These are phyloP conservation scores for Montipora cactus DNA, from an alignment of 64 coral and sea anemone species.

Conservation along the genomic window DNA sequence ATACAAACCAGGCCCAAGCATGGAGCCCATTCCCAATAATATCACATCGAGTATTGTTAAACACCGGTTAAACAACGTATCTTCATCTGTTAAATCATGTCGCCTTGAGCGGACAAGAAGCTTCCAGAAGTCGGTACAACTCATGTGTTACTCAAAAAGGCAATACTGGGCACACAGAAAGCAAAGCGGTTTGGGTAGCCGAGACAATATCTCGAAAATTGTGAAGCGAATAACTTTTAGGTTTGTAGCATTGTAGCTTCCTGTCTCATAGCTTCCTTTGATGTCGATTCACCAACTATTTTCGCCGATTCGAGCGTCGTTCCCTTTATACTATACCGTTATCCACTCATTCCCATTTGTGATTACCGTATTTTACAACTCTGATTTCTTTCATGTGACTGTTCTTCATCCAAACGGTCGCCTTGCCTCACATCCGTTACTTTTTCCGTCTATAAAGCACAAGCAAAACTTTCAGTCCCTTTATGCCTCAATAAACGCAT, in stretches of 20 bases:
- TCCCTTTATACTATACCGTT: not conserved
- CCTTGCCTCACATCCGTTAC: not conserved
- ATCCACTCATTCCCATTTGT: not conserved
- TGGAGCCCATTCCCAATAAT: conserved; percentile 84
- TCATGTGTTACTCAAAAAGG: conserved; percentile 17
- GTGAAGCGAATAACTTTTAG: not conserved
- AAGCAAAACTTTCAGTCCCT: not conserved
- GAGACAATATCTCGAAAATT: not conserved
- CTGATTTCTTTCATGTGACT: not conserved
- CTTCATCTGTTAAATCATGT: conserved; percentile 47
- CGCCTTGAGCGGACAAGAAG: conserved; percentile 58
- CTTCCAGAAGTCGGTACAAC: conserved; percentile 48
- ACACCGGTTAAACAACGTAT: conserved; percentile 77
- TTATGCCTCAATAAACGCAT: not conserved
- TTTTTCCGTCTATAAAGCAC: not conserved
- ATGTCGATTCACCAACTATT: not conserved
- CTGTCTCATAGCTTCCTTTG: not conserved
- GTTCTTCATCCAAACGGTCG: not conserved
- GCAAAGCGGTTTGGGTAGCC: not conserved
- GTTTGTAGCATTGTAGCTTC: not conserved
- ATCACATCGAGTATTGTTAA: conserved; percentile 71
- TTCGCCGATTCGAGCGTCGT: not conserved
- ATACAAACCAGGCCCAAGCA: conserved; percentile 89
- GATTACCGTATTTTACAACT: not conserved
- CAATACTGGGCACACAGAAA: not conserved